Evolutionary conservation across 2,888 invertebrate genomes (phyloP), one percentile per base, ranked within the genome.

Genomic region (Hypselothyrea guttata): DNA sequence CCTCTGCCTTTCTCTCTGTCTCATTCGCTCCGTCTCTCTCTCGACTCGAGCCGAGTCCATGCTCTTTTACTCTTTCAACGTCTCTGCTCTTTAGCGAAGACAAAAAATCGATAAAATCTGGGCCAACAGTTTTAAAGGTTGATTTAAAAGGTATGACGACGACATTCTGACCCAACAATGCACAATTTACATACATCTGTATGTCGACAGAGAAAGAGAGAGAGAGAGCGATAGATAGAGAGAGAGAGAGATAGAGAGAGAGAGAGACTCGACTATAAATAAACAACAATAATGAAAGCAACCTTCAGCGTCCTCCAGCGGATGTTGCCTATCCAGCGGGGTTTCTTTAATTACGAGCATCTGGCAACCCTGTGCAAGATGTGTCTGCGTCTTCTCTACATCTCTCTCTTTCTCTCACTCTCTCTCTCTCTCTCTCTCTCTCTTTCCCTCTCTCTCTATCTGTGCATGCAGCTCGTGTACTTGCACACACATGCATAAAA

Each of bases 51-150:
- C 46, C 28, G 48, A n/a, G n/a, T n/a, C n/a, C n/a, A n/a, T 46
- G 46, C 58, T 60, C 58, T 67, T 60, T 53, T 62, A 48, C 52
- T 52, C 40, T 59, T 53, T 71, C 44, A 71, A 52, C 67, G 56
- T n/a, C n/a, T n/a, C n/a, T n/a, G n/a, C n/a, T n/a, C n/a, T n/a
- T n/a, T n/a, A n/a, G n/a, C 2, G 22, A 22, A 22, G 3, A 22
- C 22, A 42, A 59, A 62, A 88, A 88, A 88, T 88, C 88, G 87
- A 88, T 88, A 88, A 88, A 87, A 88, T 88, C 88, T 88, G 88
- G 88, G 88, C 77, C 88, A 88, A 69, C 71, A 71, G 72, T 74
- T 83, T 86, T 85, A 83, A 77, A 83, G 77, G 84, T 77, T 77
- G 82, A 72, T 75, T 76, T 69, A 78, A 78, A 75, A 60, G 63